A percentile compares a stretch with the other conserved stretches of the same genome.
phyloP scores from a whole-genome alignment of 2,113 vertebrate genomes.

The Apistogramma diplotaenia region DNA sequence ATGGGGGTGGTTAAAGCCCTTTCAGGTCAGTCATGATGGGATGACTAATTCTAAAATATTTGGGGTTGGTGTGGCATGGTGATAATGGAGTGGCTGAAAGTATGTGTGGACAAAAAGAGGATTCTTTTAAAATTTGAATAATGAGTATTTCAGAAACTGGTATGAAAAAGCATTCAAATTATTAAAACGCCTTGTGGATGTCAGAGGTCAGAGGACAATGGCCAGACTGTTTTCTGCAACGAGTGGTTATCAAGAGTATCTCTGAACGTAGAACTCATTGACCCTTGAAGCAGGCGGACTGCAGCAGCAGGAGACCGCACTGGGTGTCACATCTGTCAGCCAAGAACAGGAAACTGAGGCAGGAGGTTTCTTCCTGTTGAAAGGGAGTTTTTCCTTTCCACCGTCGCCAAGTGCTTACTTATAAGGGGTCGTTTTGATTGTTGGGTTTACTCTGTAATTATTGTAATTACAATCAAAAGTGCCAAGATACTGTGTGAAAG shows the following conservation, averaged over 20 bases:
- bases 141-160: background rate
- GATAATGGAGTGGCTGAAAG: slow-evolving; percentile 2
- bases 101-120: background rate
- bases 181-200: too few species aligned
- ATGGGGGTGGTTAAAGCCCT: slow-evolving; percentile 18
- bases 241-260: too few species aligned
- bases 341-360: background rate
- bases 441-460: too few species aligned
- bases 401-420: too few species aligned
- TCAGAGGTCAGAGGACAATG: background rate
- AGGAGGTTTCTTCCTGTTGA: too few species aligned
- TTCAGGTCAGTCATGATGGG: slow-evolving; percentile 54
- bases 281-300: background rate
- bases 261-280: background rate
- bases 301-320: background rate
- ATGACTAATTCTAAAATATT: slow-evolving; percentile 39
- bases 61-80: background rate
- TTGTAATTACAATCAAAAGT: too few species aligned
- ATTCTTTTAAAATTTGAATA: background rate
- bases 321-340: background rate
- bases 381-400: too few species aligned
- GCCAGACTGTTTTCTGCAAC: too few species aligned
- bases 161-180: too few species aligned
- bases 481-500: too few species aligned
- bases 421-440: too few species aligned